A percentile compares a stretch with the other conserved stretches of the same genome.
Conservation (phyloP, 2,888 invertebrate species). For the Tinea semifulvella region DNA sequence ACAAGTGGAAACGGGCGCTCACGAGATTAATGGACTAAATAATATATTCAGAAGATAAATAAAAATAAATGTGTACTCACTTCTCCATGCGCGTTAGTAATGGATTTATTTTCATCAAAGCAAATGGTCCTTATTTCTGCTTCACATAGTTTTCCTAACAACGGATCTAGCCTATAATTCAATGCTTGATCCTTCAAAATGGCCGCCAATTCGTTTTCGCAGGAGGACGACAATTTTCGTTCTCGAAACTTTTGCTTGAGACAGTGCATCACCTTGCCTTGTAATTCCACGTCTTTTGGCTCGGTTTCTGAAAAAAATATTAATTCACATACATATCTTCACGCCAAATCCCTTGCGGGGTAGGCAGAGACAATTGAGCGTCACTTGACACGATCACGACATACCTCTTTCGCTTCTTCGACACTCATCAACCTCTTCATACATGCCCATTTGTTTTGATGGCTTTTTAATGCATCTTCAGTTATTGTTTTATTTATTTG, state of each 20-base stretch:
- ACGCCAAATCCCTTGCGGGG: too few relatives aligned
- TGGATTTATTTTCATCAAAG: slow-evolving; percentile 47
- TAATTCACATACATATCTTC: neutral
- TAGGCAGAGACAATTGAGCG: too few relatives aligned
- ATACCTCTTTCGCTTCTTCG: too few relatives aligned
- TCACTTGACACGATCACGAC: too few relatives aligned
- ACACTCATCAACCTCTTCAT: too few relatives aligned
- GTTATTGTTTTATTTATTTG: too few relatives aligned
- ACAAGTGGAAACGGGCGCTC: too few relatives aligned
- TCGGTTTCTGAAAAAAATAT: slow-evolving; percentile 41
- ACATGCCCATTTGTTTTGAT: too few relatives aligned
- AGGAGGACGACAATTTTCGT: slow-evolving; percentile 75
- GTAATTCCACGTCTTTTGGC: slow-evolving; percentile 74
- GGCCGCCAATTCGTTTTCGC: slow-evolving; percentile 83
- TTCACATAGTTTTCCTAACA: slow-evolving; percentile 83
- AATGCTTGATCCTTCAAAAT: slow-evolving; percentile 89
- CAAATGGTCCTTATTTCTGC: slow-evolving; percentile 76
- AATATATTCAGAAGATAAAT: too few relatives aligned
- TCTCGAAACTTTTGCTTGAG: slow-evolving; percentile 82
- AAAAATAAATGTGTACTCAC: slow-evolving; percentile 27
- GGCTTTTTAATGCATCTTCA: too few relatives aligned
- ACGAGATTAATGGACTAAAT: too few relatives aligned
- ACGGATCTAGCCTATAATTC: slow-evolving; percentile 90
- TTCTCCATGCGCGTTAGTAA: slow-evolving; percentile 56
- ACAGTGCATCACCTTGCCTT: slow-evolving; percentile 86